A percentile compares a stretch with the other conserved stretches of the same genome.
Conservation (phyloP, 2,113 vertebrate species). For the Poicephalus gulielmi region DNA sequence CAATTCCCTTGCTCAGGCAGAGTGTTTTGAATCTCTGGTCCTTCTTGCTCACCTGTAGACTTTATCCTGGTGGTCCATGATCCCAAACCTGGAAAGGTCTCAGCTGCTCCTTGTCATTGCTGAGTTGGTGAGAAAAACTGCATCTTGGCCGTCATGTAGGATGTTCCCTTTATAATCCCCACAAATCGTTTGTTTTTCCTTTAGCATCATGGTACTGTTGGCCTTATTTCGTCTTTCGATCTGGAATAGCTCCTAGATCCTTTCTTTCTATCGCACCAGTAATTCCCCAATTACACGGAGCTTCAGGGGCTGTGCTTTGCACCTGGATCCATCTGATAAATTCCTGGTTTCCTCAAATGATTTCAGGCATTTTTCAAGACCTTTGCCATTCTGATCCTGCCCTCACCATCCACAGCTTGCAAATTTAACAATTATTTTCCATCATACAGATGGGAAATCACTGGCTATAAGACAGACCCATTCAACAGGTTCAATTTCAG, state of each 20-base stretch:
- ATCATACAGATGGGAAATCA: no score
- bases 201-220: neutral
- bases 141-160: neutral
- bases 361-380: neutral
- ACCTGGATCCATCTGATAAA: neutral
- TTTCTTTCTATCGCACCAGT: neutral
- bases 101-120: neutral
- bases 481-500: neutral
- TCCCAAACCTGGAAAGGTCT: neutral
- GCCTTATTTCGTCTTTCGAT: neutral
- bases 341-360: neutral
- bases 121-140: neutral
- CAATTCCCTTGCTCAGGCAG: rapidly evolving
- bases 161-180: neutral
- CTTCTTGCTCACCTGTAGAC: neutral
- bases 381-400: neutral
- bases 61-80: rapidly evolving
- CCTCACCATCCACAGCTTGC: neutral
- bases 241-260: neutral
- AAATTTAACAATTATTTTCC: neutral
- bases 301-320: neutral
- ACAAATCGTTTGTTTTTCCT: neutral
- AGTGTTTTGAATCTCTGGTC: neutral
- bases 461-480: neutral
- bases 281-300: neutral